These are phyloP conservation scores for Macrosiphum euphorbiae DNA, from an alignment of 2,888 invertebrate genomes.

Conservation along the genomic window DNA sequence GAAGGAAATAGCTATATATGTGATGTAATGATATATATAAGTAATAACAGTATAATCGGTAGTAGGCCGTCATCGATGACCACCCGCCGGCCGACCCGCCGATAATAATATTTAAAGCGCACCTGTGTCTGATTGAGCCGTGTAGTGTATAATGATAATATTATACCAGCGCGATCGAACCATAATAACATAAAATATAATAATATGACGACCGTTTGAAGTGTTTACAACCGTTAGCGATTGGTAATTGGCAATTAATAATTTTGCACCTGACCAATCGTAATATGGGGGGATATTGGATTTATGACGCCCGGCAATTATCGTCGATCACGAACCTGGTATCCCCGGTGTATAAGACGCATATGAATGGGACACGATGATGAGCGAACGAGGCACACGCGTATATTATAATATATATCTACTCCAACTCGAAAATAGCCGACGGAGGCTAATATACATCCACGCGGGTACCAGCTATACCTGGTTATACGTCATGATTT, in stretches of 20 bases:
- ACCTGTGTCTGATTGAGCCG: slow-evolving; percentile 39
- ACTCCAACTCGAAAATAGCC: background rate
- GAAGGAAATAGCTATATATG: background rate
- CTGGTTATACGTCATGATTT: background rate
- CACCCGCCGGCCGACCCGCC: background rate
- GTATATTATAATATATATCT: background rate
- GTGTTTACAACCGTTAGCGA: slow-evolving; percentile 21
- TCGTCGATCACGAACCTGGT: slow-evolving; percentile 59
- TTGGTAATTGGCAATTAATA: slow-evolving; percentile 56
- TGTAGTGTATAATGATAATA: background rate
- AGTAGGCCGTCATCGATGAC: slow-evolving; percentile 30
- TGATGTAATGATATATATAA: background rate
- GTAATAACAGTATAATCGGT: background rate
- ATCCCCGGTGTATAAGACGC: background rate
- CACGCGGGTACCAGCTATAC: background rate
- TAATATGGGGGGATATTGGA: slow-evolving; percentile 2
- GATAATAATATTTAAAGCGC: background rate
- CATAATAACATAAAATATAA: slow-evolving; percentile 9
- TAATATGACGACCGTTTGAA: slow-evolving; percentile 7
- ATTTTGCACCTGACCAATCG: slow-evolving; percentile 14
- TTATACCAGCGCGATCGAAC: background rate
- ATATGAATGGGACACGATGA: slow-evolving; percentile 29
- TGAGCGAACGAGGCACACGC: background rate
- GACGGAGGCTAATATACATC: background rate
- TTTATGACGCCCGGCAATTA: slow-evolving; percentile 57